These are phyloP conservation scores for Desoria tigrina DNA, from an alignment of 2,888 invertebrate species.

Conservation along the genomic window DNA sequence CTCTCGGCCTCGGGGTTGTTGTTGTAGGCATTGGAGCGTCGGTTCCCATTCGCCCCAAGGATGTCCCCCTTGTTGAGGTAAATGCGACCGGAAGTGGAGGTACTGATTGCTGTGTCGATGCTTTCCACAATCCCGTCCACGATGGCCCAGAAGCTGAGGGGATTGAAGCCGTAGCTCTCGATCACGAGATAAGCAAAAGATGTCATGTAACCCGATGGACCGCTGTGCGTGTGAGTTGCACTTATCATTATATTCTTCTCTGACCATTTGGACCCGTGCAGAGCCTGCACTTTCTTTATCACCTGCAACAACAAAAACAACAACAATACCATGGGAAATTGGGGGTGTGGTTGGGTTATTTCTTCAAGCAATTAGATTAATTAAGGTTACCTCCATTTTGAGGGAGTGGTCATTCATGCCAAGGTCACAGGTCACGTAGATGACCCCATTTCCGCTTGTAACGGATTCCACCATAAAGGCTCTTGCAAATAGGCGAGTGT, in stretches of 20 bases:
- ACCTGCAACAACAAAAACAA: no score
- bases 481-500: constrained; percentile 80
- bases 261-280: constrained; percentile 66
- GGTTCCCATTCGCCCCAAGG: constrained; percentile 19
- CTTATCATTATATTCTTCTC: constrained; percentile 81
- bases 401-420: constrained; percentile 65
- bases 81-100: constrained; percentile 16
- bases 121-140: constrained; percentile 31
- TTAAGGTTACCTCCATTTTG: constrained; percentile 67
- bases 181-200: constrained; percentile 24
- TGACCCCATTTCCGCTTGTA: constrained; percentile 62
- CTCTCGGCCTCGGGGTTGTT: constrained; percentile 28
- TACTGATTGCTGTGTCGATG: constrained; percentile 22
- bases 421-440: constrained; percentile 70
- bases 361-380: no score
- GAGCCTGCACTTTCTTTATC: constrained; percentile 63
- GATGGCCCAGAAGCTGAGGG: constrained; percentile 18
- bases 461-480: constrained; percentile 80
- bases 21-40: neutral
- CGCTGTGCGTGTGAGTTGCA: constrained; percentile 64
- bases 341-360: no score
- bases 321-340: constrained; percentile 33
- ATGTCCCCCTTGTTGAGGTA: constrained; percentile 19
- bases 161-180: constrained; percentile 29
- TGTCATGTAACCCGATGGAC: constrained; percentile 56